Base-by-base conservation (phyloP, 1,140 invertebrate genomes). In the Brachionus paranguensis region DNA sequence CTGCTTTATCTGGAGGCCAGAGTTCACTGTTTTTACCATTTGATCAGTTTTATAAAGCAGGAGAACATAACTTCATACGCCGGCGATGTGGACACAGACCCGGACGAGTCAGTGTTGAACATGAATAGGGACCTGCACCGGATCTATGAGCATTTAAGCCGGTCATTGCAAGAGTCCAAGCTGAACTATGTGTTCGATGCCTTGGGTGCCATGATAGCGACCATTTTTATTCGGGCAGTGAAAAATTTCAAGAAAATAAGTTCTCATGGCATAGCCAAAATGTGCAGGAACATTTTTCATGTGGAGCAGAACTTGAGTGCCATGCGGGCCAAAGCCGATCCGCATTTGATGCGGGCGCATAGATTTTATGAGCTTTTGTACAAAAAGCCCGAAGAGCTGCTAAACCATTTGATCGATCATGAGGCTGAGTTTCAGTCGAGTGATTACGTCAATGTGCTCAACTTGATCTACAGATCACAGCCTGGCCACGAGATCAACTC, bases 11-110 rank as follows among this genome's bases (percentile, higher is more conserved):
- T 83, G 2, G 81, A 83, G 14, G 47, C 53, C 4, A n/a, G 81
- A 33, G 41, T 83, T 17, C 81, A 83, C 53, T 83, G 81, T n/a
- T 83, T 83, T 72, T 83, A 83, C 37, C 60, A 83, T 83, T 47
- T 68, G 17, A 45, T 68, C 17, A 33, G 27, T 24, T 83, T 83
- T 53, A 68, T 83, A 24, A 68, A 47, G 29, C 47, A 72, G 29
- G 60, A 68, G 17, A 68, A 47, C 6, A 68, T 70, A 33, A 68
- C 60, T 70, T 83, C 81, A 5, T 83, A 83, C 43, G n/a, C 81
- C 3, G 78, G 78, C 29, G 78, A 81, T 37, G 43, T 83, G 33
- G 81, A 83, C 14, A 68, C 64, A 47, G 81, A 83, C 33, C 81
- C 81, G 8, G 81, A 83, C 17, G 81, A 83, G 33, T 50, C 43